phyloP scores from a whole-genome alignment of 1,140 invertebrate genomes.

The Papilio polyxenes region DNA sequence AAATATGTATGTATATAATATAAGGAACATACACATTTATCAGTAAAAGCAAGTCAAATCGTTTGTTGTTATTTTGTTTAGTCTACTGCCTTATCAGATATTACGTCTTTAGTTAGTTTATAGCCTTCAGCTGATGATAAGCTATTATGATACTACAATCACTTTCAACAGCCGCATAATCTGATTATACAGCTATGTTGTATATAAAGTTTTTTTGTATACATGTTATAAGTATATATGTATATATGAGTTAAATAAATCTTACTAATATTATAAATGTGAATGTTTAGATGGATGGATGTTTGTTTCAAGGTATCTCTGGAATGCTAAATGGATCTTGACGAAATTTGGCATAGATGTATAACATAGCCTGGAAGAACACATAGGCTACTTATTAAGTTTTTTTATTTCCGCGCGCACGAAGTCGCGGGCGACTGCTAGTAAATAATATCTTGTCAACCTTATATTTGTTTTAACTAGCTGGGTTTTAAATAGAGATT shows the following conservation, averaged over 20 bases:
- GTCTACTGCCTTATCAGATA: neutral
- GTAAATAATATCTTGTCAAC: neutral
- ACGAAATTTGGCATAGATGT: too few species aligned
- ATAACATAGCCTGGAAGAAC: too few species aligned
- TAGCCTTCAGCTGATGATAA: neutral
- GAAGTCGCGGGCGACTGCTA: too few species aligned
- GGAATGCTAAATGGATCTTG: too few species aligned
- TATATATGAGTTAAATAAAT: too few species aligned
- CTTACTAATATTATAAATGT: too few species aligned
- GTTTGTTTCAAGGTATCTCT: too few species aligned
- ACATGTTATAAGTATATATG: too few species aligned
- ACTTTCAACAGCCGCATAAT: neutral
- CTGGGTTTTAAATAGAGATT: neutral
- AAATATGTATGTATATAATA: neutral
- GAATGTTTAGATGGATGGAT: too few species aligned
- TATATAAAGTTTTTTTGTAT: neutral
- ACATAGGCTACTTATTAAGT: too few species aligned
- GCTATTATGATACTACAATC: conserved; percentile 6
- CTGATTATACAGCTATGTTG: neutral
- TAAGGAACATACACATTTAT: neutral
- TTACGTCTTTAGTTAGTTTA: neutral
- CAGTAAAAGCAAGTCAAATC: neutral
- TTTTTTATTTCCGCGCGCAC: too few species aligned
- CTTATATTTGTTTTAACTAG: neutral
- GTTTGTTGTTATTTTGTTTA: neutral